A percentile compares a stretch with the other conserved stretches of the same genome.
Evolutionary conservation across 2,888 invertebrate genomes (phyloP).

Genomic region (Leptopterna dolabrata): DNA sequence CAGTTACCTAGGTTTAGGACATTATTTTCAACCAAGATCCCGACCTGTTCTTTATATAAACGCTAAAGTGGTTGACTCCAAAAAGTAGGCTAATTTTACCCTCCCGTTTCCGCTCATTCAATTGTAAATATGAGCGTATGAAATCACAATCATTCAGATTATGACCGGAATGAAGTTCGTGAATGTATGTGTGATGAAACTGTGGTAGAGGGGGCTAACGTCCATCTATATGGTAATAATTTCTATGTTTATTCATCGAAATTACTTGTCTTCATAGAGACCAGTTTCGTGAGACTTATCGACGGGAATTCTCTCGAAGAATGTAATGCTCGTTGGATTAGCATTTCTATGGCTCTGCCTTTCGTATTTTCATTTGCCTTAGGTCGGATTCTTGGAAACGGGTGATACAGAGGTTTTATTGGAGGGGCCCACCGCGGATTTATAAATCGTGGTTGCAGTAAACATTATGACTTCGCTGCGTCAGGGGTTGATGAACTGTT

Average conservation of each 20-base stretch:
- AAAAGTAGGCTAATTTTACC: too few species aligned
- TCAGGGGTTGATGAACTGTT: neutral
- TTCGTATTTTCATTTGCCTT: neutral
- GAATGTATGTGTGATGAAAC: neutral
- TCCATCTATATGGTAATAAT: slow-evolving; percentile 21
- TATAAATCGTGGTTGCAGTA: neutral
- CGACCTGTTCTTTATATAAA: too few species aligned
- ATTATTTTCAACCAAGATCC: too few species aligned
- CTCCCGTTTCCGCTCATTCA: too few species aligned
- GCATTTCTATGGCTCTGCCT: neutral
- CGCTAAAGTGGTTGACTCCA: too few species aligned
- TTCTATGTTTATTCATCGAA: slow-evolving; percentile 18
- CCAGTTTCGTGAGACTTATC: neutral
- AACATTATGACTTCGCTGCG: neutral
- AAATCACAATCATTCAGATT: neutral
- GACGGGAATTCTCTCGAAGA: neutral
- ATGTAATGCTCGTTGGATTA: neutral
- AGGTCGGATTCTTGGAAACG: neutral
- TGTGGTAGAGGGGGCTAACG: neutral
- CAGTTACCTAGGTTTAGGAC: too few species aligned
- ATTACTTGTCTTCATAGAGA: neutral
- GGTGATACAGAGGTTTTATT: neutral
- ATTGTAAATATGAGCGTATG: neutral
- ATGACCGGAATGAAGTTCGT: neutral
- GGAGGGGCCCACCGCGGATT: neutral